A percentile compares a stretch with the other conserved stretches of the same genome.
Conservation (phyloP, 2,888 invertebrate genomes). For the Drosophila setosimentum region DNA sequence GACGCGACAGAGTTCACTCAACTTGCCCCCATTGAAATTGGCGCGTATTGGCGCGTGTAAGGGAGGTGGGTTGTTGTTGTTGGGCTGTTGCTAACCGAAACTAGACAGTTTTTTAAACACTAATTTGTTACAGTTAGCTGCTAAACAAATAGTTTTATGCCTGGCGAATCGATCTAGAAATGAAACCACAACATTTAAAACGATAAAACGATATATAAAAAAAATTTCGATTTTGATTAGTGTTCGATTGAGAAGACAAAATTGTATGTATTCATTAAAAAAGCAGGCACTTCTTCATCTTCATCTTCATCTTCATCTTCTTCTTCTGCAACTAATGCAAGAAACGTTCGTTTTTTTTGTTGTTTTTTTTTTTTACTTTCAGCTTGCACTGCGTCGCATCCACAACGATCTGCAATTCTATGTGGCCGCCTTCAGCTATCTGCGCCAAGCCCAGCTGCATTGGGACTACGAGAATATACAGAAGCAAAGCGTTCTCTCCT, state of each 20-base stretch:
- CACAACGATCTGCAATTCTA: constrained; percentile 80
- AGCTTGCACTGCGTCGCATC: constrained; percentile 75
- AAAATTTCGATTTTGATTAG: background rate
- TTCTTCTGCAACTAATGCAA: constrained; percentile 11
- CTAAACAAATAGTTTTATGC: constrained; percentile 2
- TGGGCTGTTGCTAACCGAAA: constrained; percentile 8
- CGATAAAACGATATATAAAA: background rate
- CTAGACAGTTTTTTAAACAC: background rate
- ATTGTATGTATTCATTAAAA: background rate
- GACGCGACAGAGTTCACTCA: constrained; percentile 56
- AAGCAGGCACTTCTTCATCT: background rate
- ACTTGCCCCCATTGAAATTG: constrained; percentile 24
- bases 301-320: background rate
- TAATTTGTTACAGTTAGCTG: constrained; percentile 9
- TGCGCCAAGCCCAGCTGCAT: constrained; percentile 69
- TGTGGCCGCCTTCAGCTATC: constrained; percentile 78
- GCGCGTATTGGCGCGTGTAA: background rate
- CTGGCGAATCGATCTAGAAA: background rate
- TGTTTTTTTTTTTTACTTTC: constrained; percentile 26
- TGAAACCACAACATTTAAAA: background rate
- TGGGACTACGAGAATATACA: constrained; percentile 60
- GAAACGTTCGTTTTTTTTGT: background rate
- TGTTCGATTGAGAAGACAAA: background rate
- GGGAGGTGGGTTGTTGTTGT: background rate
- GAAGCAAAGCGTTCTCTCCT: constrained; percentile 52